Conservation (phyloP, 2,888 invertebrate species). For the Serripes groenlandicus region DNA sequence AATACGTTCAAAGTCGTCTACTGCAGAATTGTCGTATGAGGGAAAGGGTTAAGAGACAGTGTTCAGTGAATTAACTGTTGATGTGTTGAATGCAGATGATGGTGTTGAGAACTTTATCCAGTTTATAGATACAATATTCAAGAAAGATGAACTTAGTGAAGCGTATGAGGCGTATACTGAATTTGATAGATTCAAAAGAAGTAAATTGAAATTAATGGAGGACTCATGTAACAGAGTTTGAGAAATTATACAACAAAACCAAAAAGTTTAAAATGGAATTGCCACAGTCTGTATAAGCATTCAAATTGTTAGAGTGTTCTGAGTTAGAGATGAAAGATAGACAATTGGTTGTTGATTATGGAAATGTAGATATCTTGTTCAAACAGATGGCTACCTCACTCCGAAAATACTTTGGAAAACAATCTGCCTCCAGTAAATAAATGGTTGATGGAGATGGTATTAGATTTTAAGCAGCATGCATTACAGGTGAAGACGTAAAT, state of each 20-base stretch:
- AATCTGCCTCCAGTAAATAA: constrained; percentile 16
- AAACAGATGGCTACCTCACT: constrained; percentile 49
- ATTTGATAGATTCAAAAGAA: constrained; percentile 47
- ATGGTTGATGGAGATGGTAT: constrained; percentile 2
- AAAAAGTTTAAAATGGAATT: constrained; percentile 43
- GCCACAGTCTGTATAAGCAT: constrained; percentile 44
- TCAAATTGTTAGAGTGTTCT: constrained; percentile 43
- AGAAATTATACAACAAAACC: constrained; percentile 39
- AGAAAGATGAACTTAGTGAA: constrained; percentile 46
- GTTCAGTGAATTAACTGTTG: constrained; percentile 46
- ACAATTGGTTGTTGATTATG: constrained; percentile 56
- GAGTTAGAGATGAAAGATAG: too few species aligned
- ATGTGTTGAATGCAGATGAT: constrained; percentile 41
- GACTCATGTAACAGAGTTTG: constrained; percentile 53
- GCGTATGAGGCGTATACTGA: constrained; percentile 54
- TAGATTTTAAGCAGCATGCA: constrained; percentile 35
- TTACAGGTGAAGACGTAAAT: constrained; percentile 42
- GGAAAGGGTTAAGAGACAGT: constrained; percentile 43
- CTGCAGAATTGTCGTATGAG: too few species aligned
- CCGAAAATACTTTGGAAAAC: constrained; percentile 50
- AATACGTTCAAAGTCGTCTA: too few species aligned
- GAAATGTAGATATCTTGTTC: constrained; percentile 31
- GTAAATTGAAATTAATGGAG: constrained; percentile 34
- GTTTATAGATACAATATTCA: constrained; percentile 51
- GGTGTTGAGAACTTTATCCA: constrained; percentile 25